Evolutionary conservation across 2,113 vertebrate genomes (phyloP).

Genomic region (Oplegnathus fasciatus): DNA sequence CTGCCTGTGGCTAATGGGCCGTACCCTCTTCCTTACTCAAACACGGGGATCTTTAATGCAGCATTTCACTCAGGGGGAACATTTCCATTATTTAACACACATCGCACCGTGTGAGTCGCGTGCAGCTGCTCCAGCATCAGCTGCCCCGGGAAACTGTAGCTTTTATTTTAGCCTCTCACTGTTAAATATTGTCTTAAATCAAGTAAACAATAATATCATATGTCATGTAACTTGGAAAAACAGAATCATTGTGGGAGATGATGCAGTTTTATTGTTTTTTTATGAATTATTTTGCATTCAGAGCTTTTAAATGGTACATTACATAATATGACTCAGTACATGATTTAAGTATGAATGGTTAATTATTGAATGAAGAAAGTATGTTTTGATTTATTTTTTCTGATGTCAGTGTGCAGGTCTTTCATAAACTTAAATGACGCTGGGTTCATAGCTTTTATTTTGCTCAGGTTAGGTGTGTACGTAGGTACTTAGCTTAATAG

Average conservation of each 20-base stretch:
- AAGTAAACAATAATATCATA: background rate
- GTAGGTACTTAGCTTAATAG: too few species aligned
- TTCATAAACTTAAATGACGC: background rate
- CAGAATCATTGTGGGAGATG: background rate
- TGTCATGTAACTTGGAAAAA: background rate
- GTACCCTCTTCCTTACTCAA: conserved; percentile 52
- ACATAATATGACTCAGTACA: background rate
- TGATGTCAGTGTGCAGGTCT: background rate
- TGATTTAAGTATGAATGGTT: background rate
- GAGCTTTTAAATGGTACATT: conserved; percentile 17
- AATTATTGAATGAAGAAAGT: background rate
- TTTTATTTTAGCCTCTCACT: background rate
- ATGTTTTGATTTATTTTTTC: background rate
- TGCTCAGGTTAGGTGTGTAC: too few species aligned
- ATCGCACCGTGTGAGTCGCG: background rate
- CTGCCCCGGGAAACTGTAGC: background rate
- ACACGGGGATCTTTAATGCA: conserved; percentile 61
- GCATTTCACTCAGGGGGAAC: conserved; percentile 52
- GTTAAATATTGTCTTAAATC: background rate
- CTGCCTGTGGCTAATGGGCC: conserved; percentile 66
- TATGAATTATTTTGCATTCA: conserved; percentile 14
- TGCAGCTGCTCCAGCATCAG: conserved; percentile 24
- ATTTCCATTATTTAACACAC: conserved; percentile 67
- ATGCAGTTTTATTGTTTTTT: background rate
- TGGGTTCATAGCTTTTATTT: too few species aligned